Evolutionary conservation across 2,113 vertebrate species (phyloP), one percentile per base, ranked within the genome.

Genomic region (Garra rufa): DNA sequence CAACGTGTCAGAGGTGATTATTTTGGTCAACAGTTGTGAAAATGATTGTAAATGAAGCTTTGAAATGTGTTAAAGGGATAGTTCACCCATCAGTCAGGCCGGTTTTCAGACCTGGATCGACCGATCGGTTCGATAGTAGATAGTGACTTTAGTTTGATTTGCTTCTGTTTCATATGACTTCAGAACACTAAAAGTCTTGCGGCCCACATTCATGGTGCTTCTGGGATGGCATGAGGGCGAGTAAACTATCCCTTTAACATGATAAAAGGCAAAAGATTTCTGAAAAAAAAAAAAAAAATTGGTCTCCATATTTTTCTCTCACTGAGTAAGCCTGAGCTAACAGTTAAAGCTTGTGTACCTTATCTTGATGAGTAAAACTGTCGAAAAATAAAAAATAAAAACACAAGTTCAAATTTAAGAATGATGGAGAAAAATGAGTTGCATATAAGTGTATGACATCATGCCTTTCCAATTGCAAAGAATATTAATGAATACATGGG

Each of bases 311-410:
- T 50, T 17, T 85, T 86, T 84, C 91, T 95, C 92, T 93, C 91
- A 88, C 84, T 87, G 89, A 92, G 91, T 92, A 89, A 87, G 92
- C 92, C 94, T 93, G 89, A 97, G 93, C 95, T 93, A 93, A 96
- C 92, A 91, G 91, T 91, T 93, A 95, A 94, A 95, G 95, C 91
- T 95, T 92, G 92, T 94, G 91, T 94, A 93, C 92, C 94, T 92
- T 93, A 75, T 94, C 88, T 90, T 90, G 88, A 92, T 89, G 88
- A 85, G 88, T 84, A 86, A 88, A 91, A 69, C 76, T 90, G 85
- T 81, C 52, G 52, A 75, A 91, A 74, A 21, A 88, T 76, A 69
- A 43, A 55, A 50, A n/a, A n/a, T n/a, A n/a, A n/a, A n/a, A n/a
- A 9, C 17, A 17, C 6, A 76, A 30, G 48, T 85, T 88, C 78